phyloP scores from a whole-genome alignment of 2,888 invertebrate species.

The Ormyrus pomaceus region DNA sequence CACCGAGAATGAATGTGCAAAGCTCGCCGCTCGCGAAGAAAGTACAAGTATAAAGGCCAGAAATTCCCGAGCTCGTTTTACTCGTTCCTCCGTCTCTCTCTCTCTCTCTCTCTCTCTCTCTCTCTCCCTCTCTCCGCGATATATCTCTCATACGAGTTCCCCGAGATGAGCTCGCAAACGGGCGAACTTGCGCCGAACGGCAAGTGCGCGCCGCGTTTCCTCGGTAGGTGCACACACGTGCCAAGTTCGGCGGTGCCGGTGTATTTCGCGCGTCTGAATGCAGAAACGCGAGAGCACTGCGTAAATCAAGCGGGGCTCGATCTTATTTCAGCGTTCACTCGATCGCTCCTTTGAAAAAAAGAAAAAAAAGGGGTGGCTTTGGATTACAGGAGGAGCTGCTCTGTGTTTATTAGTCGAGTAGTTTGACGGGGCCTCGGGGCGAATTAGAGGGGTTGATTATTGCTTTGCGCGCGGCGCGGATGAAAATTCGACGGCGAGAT shows the following conservation, averaged over 20 bases:
- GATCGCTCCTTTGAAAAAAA: constrained; percentile 10
- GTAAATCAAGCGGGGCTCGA: constrained; percentile 14
- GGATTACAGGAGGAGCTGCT: too few species aligned
- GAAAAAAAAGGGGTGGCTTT: too few species aligned
- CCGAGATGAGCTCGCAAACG: constrained; percentile 7
- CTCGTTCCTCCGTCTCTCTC: not conserved
- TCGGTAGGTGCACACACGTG: too few species aligned
- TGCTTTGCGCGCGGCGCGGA: too few species aligned
- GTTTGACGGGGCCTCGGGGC: too few species aligned
- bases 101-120: not conserved
- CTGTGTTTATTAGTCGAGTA: too few species aligned
- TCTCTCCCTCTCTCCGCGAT: not conserved
- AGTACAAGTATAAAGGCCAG: too few species aligned
- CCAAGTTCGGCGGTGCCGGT: too few species aligned
- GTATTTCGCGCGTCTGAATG: constrained; percentile 20
- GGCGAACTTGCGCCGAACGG: not conserved
- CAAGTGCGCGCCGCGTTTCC: too few species aligned
- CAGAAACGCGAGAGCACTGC: constrained; percentile 25
- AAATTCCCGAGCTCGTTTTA: constrained; percentile 35
- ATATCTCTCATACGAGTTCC: constrained; percentile 12
- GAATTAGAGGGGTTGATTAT: too few species aligned
- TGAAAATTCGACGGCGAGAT: too few species aligned
- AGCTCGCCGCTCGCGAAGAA: not conserved
- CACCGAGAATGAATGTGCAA: not conserved
- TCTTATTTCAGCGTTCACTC: constrained; percentile 35